Base-by-base conservation (phyloP, 1,140 invertebrate species). In the Cotesia vestalis region DNA sequence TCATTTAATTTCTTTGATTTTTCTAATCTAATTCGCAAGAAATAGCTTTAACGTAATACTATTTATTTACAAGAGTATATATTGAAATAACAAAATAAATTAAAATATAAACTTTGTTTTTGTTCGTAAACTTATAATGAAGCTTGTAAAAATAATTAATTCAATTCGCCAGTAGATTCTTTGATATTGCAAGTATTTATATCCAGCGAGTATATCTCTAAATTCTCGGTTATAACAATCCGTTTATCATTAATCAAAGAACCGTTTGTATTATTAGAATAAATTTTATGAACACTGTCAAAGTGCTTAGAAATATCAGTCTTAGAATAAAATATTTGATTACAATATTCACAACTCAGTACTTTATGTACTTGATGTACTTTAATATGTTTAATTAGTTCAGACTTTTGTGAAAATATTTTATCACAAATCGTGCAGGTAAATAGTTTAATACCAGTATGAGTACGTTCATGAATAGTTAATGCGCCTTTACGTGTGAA, bases 401-500 rank as follows among this genome's bases (percentile, higher is more conserved):
- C 83, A 60, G 81, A 80, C 67, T 84, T 83, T 64, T 86, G 85
- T 1, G 82, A 83, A 76, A 89, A 89, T 3, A 62, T 72, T 70
- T 74, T 86, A 40, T 85, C 80, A 67, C 84, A 86, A 0, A 75
- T 76, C 4, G 68, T 53, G 53, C 86, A 86, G 2, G 62, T 35
- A 72, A 81, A 86, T 2, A 91, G 91, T 72, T 91, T 90, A 67
- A 90, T 85, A 0, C 91, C 91, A 0, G 91, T 92, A 77, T 93
- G 92, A n/a, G 90, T 92, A 71, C 91, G 88, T 71, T 91, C 88
- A 78, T 93, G 91, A 71, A 92, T 90, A 60, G 86, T 88, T 5
- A 91, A 78, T 14, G 79, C 74, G 4, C 76, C 73, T 73, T 79
- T 86, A 0, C 80, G 75, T 14, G 74, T 86, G 78, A 85, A 90